A percentile compares a stretch with the other conserved stretches of the same genome.
Evolutionary conservation across 2,888 invertebrate species (phyloP).

Genomic region (Bombylius major): DNA sequence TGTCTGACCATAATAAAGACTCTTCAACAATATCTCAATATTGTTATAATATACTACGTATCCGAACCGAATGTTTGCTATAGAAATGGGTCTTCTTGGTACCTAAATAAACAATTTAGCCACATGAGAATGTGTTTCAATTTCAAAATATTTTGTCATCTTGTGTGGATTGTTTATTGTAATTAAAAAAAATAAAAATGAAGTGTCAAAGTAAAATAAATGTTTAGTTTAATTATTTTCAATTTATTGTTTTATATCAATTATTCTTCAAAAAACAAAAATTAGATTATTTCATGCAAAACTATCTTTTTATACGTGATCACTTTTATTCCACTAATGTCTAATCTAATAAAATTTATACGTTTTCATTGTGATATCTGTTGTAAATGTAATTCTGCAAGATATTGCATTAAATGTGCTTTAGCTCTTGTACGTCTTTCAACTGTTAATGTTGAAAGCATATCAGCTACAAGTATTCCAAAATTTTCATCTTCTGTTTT

Average conservation of each 20-base stretch:
- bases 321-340: too few relatives aligned
- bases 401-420: neutral
- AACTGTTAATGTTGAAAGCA: neutral
- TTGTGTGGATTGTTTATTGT: too few relatives aligned
- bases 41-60: neutral
- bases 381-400: neutral
- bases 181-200: too few relatives aligned
- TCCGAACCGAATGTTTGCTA: slow-evolving; percentile 5
- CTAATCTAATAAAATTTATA: too few relatives aligned
- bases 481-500: neutral
- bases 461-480: neutral
- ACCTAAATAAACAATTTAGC: slow-evolving; percentile 6
- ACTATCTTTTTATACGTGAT: too few relatives aligned
- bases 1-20: neutral
- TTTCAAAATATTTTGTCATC: too few relatives aligned
- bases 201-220: too few relatives aligned
- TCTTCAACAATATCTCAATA: neutral
- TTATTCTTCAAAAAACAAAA: too few relatives aligned
- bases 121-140: neutral
- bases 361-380: too few relatives aligned
- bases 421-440: neutral
- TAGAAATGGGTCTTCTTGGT: slow-evolving; percentile 7
- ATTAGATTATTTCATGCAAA: too few relatives aligned
- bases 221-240: too few relatives aligned
- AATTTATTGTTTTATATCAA: too few relatives aligned